Evolutionary conservation across 2,113 vertebrate genomes (phyloP), one percentile per base, ranked within the genome.

Genomic region (Sinocyclocheilus maitianheensis): DNA sequence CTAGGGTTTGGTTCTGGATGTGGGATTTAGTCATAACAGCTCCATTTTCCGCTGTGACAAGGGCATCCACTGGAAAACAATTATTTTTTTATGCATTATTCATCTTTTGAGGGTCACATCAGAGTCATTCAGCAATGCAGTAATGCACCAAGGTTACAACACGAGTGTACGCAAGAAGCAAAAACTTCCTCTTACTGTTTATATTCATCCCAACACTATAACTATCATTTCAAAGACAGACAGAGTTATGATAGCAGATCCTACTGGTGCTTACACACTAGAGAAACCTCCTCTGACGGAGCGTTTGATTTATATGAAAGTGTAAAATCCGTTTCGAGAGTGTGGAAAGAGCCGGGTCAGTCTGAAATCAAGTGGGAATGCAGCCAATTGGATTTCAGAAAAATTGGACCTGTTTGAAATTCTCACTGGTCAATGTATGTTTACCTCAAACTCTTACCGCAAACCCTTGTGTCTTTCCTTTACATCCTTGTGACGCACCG

Each of bases 251-350:
- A 80, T 63, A 80, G 77, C 55, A 43, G 55, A 80, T 62, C 53
- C 53, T 37, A 80, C 34, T 37, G 55, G 26, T 60, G 77, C 34
- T 60, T 62, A 16, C 55, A 80, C 77, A 24, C 65, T 20, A 53
- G 72, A 89, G 71, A 77, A 77, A 77, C 48, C 24, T 69, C 22
- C 60, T 43, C 22, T 26, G 75, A 16, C 0, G 9, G 76, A 40
- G 62, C 3, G 16, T 34, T 77, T 74, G 82, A 83, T 79, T 87
- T 69, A 81, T 77, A 58, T 62, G 60, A 87, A 72, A 46, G 55
- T 77, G 48, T 77, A 77, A 55, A 77, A 77, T 77, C 48, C 2
- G 9, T 18, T 77, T 55, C 0, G 13, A 18, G 26, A 5, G 9
- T 6, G 51, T 30, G 51, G 26, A 55, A 55, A 30, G 46, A 55